These are phyloP conservation scores for Anolis apletophallus DNA, from an alignment of 2,797 vertebrate genomes.

Conservation along the genomic window DNA sequence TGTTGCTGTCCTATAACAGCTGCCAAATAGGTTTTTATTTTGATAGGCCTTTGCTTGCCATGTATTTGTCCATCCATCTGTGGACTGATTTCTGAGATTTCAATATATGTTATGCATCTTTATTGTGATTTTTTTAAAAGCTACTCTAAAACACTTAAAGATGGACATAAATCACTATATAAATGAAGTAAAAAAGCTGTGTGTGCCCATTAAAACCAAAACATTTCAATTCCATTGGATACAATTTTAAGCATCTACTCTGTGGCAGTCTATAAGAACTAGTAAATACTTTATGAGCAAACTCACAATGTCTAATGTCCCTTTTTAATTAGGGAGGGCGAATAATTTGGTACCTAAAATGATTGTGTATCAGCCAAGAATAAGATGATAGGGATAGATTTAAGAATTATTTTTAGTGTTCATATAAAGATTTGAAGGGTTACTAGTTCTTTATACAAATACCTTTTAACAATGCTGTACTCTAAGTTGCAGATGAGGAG, in stretches of 20 bases:
- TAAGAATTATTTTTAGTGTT: background rate
- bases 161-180: background rate
- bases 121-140: background rate
- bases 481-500: background rate
- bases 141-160: background rate
- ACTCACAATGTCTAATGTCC: background rate
- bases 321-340: background rate
- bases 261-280: slow-evolving; percentile 22
- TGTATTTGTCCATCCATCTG: background rate
- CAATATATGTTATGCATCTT: background rate
- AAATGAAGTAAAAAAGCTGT: background rate
- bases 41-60: background rate
- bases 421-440: background rate
- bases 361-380: slow-evolving; percentile 28
- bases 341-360: slow-evolving; percentile 26
- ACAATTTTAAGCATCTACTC: background rate
- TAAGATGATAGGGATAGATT: background rate
- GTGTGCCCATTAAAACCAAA: background rate
- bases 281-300: background rate
- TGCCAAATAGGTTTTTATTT: background rate
- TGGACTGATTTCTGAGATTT: background rate
- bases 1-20: background rate
- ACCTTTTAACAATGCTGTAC: background rate
- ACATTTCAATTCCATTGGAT: background rate
- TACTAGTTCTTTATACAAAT: background rate